Base-by-base conservation (phyloP, 2,888 invertebrate genomes). In the Actias luna region DNA sequence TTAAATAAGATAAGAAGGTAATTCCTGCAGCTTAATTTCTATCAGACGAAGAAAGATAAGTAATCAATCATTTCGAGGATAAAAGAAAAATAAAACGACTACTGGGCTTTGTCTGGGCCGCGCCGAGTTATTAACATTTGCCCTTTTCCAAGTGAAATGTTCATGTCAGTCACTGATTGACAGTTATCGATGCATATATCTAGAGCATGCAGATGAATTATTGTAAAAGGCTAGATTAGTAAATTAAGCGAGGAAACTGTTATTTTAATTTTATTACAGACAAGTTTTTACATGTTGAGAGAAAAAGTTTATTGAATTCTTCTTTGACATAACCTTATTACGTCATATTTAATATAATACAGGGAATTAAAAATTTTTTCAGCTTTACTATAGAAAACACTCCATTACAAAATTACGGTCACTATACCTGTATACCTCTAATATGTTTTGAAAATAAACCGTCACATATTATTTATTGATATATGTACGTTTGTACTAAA, bases 51-150 rank as follows among this genome's bases (percentile, higher is more conserved):
- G 16, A 57, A 58, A 62, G 61, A 42, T 58, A 57, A 46, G 31
- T 46, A 52, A 55, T 59, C 59, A 60, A 63, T 63, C 59, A 57
- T 42, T 58, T 58, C 16, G 42, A 62, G 39, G 16, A 59, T 55
- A 59, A 36, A 59, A 52, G 29, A 63, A 63, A 55, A 63, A 59
- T 59, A 63, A 63, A 63, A 63, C 39, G 50, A 63, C 59, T 59
- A 35, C 31, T 55, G 39, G n/a, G 52, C 63, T 59, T 39, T 52
- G 59, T 59, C 59, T 59, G 63, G 7, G 35, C 39, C 63, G 63
- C 8, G 29, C 39, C 50, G 63, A 59, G 42, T 31, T 52, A 35
- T 52, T 42, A 63, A 59, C 59, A 59, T 59, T 52, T 63, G 63
- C 59, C 63, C 63, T 63, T 63, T 60, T 59, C 55, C 59, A 42